Percentiles rank a stretch among this genome's conserved stretches.
These are phyloP conservation scores for Paramormyrops hopkinsi DNA, from an alignment of 2,797 vertebrate species.

Conservation along the genomic window DNA sequence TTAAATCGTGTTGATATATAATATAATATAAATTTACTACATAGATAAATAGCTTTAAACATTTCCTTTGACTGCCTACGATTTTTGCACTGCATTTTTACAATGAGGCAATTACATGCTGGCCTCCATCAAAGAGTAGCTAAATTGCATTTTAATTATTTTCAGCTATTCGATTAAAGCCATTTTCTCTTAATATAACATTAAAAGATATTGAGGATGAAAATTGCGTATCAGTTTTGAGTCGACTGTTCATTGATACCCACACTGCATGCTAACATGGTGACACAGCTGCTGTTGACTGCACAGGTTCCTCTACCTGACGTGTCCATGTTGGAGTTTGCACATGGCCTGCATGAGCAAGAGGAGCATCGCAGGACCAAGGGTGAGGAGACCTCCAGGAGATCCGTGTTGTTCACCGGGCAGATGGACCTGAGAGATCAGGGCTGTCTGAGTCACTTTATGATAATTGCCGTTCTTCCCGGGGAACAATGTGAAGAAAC, in stretches of 20 bases:
- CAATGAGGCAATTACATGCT: neutral
- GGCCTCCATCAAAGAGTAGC: neutral
- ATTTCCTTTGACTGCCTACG: neutral
- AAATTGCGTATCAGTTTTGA: neutral
- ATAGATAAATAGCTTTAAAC: neutral
- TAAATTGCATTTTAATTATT: neutral
- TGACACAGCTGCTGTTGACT: neutral
- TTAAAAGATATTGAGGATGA: neutral
- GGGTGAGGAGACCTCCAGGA: constrained; percentile 14
- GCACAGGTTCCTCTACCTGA: constrained; percentile 13
- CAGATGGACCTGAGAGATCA: constrained; percentile 38
- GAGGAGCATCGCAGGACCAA: constrained; percentile 28
- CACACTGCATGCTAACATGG: neutral
- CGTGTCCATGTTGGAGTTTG: constrained; percentile 25
- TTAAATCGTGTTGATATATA: neutral
- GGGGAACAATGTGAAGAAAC: neutral
- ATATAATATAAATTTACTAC: neutral
- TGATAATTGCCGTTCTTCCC: neutral
- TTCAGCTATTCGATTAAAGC: neutral
- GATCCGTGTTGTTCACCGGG: constrained; percentile 20
- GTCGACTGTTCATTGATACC: neutral
- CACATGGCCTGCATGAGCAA: constrained; percentile 25
- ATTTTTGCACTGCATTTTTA: neutral
- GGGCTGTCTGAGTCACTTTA: neutral
- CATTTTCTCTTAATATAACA: neutral